Percentiles rank a stretch among this genome's conserved stretches.
phyloP scores from a whole-genome alignment of 1,140 invertebrate genomes.

The Drosophila bipectinata region DNA sequence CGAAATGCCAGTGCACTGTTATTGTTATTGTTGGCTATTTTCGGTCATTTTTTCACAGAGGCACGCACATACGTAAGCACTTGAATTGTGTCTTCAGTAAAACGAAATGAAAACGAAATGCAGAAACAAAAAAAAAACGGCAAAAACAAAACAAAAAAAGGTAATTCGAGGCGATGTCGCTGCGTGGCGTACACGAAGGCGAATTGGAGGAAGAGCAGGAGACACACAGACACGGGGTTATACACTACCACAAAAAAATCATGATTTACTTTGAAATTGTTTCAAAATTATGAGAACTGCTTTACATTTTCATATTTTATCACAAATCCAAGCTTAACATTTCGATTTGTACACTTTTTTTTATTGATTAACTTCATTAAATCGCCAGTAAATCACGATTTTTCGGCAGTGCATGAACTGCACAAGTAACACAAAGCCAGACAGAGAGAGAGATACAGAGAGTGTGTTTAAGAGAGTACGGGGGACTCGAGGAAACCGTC shows the following conservation, averaged over 20 bases:
- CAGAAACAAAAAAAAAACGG: slow-evolving; percentile 18
- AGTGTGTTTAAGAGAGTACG: background rate
- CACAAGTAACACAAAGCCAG: slow-evolving; percentile 26
- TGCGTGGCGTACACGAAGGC: slow-evolving; percentile 25
- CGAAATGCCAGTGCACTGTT: slow-evolving; percentile 36
- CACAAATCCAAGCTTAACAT: background rate
- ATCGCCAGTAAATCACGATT: slow-evolving; percentile 38
- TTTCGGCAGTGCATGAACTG: slow-evolving; percentile 36
- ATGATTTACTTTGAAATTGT: slow-evolving; percentile 9
- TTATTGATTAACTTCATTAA: background rate
- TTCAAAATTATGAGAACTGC: too few species aligned
- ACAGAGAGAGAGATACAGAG: background rate
- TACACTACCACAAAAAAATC: slow-evolving; percentile 16
- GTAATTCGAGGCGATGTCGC: slow-evolving; percentile 50
- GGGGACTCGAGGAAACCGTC: background rate
- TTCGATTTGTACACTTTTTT: background rate
- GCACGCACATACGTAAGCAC: slow-evolving; percentile 30
- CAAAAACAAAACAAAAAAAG: slow-evolving; percentile 12
- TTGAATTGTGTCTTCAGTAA: slow-evolving; percentile 14
- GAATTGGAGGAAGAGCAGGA: slow-evolving; percentile 20
- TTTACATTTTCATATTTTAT: background rate
- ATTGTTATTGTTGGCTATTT: slow-evolving; percentile 54
- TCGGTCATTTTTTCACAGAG: slow-evolving; percentile 26
- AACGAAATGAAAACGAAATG: slow-evolving; percentile 32
- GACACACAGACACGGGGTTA: slow-evolving; percentile 29